A percentile compares a stretch with the other conserved stretches of the same genome.
Evolutionary conservation across 2,888 invertebrate species (phyloP).

Genomic region (Caradrina kadenii): DNA sequence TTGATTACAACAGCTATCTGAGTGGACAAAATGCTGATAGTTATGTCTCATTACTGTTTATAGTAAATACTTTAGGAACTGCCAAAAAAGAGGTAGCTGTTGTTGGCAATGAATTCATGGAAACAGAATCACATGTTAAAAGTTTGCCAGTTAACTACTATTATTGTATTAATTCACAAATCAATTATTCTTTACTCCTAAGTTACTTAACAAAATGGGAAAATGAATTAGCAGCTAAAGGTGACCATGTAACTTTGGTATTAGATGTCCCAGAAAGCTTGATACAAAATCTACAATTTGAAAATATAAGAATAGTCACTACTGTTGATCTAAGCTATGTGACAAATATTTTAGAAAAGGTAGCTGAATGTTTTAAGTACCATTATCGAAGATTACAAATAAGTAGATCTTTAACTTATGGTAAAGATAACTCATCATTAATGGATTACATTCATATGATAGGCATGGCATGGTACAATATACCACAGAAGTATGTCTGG

Average conservation of each 20-base stretch:
- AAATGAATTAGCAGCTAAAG: conserved; percentile 59
- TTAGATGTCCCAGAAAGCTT: conserved; percentile 64
- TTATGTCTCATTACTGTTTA: conserved; percentile 68
- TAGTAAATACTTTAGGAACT: conserved; percentile 65
- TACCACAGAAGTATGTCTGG: conserved; percentile 65
- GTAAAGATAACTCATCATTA: conserved; percentile 61
- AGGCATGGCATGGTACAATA: conserved; percentile 70
- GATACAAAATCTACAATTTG: conserved; percentile 57
- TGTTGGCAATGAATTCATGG: conserved; percentile 65
- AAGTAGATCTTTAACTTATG: conserved; percentile 61
- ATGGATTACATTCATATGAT: conserved; percentile 69
- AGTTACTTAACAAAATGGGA: conserved; percentile 70
- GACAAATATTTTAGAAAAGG: conserved; percentile 62
- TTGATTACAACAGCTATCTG: conserved; percentile 65
- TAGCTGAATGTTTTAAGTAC: conserved; percentile 70
- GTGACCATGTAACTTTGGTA: conserved; percentile 61
- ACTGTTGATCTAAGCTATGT: conserved; percentile 60
- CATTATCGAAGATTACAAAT: conserved; percentile 73
- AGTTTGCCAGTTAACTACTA: conserved; percentile 71
- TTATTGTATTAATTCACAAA: conserved; percentile 59
- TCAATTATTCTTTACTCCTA: conserved; percentile 62
- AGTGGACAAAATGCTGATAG: conserved; percentile 59
- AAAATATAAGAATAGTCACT: conserved; percentile 66
- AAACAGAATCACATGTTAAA: conserved; percentile 51
- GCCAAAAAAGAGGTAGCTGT: conserved; percentile 67